These are phyloP conservation scores for Ditula angustiorana DNA, from an alignment of 2,888 invertebrate species.

Conservation along the genomic window DNA sequence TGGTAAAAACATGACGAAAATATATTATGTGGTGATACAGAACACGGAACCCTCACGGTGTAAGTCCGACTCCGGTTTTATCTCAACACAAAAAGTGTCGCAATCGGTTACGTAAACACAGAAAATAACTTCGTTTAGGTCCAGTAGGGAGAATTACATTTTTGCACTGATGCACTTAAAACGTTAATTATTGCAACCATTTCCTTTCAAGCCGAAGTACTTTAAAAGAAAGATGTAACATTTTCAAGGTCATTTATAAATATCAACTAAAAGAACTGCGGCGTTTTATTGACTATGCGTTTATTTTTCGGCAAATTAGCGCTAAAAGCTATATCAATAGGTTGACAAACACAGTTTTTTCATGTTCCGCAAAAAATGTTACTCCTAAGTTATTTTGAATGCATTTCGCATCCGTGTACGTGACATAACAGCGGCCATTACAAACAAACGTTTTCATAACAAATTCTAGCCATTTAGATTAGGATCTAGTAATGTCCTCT, in stretches of 20 bases:
- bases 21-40: too few relatives aligned
- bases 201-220: too few relatives aligned
- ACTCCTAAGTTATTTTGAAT: conserved; percentile 7
- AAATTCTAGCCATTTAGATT: conserved; percentile 34
- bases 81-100: conserved; percentile 8
- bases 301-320: not conserved
- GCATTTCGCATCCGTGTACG: conserved; percentile 28
- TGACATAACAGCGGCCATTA: conserved; percentile 20
- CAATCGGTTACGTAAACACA: conserved; percentile 7
- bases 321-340: not conserved
- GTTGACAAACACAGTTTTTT: not conserved
- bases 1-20: too few relatives aligned
- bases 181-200: too few relatives aligned
- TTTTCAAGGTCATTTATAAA: not conserved
- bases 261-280: not conserved
- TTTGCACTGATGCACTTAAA: too few relatives aligned
- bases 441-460: conserved; percentile 22
- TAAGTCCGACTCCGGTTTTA: too few relatives aligned
- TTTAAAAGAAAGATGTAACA: too few relatives aligned
- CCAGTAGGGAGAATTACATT: not conserved
- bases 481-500: conserved; percentile 36
- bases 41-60: too few relatives aligned
- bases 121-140: not conserved
- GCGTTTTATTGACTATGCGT: not conserved
- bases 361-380: not conserved